These are phyloP conservation scores for Drosophila neocordata DNA, from an alignment of 1,140 invertebrate species.

Conservation along the genomic window DNA sequence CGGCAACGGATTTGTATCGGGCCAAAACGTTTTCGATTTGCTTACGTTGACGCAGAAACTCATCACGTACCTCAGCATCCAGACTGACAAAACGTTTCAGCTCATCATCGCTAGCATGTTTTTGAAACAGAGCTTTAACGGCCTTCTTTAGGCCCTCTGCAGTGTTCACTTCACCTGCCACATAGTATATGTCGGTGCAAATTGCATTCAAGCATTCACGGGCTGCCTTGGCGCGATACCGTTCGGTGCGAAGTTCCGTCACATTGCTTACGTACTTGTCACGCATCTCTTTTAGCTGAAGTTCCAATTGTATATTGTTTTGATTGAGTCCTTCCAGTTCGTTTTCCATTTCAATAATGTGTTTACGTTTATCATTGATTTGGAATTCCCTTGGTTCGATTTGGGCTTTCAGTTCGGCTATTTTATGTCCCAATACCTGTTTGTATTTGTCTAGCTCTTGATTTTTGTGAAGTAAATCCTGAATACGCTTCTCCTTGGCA, in stretches of 20 bases:
- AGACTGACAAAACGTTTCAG: slow-evolving; percentile 86
- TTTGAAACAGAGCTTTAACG: slow-evolving; percentile 85
- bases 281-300: slow-evolving; percentile 88
- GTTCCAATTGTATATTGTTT: slow-evolving; percentile 86
- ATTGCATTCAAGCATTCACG: slow-evolving; percentile 89
- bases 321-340: slow-evolving; percentile 87
- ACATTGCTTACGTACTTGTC: slow-evolving; percentile 90
- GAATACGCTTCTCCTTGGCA: slow-evolving; percentile 93
- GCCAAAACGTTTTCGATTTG: slow-evolving; percentile 90
- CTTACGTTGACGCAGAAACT: slow-evolving; percentile 90
- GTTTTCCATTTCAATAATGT: slow-evolving; percentile 89
- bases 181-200: slow-evolving; percentile 90
- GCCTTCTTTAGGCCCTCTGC: slow-evolving; percentile 89
- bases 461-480: slow-evolving; percentile 92
- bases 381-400: slow-evolving; percentile 92
- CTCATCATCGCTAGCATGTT: slow-evolving; percentile 88
- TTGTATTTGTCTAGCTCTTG: slow-evolving; percentile 95
- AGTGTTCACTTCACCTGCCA: slow-evolving; percentile 90
- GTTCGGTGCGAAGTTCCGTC: slow-evolving; percentile 88
- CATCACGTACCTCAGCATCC: slow-evolving; percentile 89
- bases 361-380: slow-evolving; percentile 91
- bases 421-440: slow-evolving; percentile 94
- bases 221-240: slow-evolving; percentile 85
- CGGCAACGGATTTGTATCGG: slow-evolving; percentile 82
- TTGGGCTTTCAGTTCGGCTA: slow-evolving; percentile 92